Evolutionary conservation across 1,140 invertebrate genomes (phyloP).

Genomic region (Cydia amplana): DNA sequence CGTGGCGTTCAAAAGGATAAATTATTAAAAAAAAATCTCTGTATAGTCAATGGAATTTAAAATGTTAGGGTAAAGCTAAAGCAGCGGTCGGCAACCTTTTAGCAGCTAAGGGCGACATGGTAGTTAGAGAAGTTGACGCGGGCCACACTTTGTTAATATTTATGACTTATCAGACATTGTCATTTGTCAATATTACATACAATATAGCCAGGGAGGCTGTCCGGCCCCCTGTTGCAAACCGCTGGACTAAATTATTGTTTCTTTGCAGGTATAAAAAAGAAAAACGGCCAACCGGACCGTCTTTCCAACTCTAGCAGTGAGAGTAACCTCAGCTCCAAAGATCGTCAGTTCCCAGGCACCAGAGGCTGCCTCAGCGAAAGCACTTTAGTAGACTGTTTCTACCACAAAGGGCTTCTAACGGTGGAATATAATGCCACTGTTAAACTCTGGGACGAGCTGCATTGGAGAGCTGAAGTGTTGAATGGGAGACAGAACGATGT

Average conservation of each 20-base stretch:
- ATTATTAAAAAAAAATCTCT: too few relatives aligned
- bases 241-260: not conserved
- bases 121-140: too few relatives aligned
- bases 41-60: too few relatives aligned
- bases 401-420: slow-evolving; percentile 55
- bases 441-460: slow-evolving; percentile 59
- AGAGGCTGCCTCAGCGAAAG: slow-evolving; percentile 44
- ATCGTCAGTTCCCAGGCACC: slow-evolving; percentile 47
- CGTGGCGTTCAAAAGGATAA: too few relatives aligned
- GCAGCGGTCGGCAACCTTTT: too few relatives aligned
- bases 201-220: too few relatives aligned
- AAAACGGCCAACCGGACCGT: slow-evolving; percentile 47
- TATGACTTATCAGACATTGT: too few relatives aligned
- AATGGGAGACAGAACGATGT: slow-evolving; percentile 56
- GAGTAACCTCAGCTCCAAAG: slow-evolving; percentile 51
- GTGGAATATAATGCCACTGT: slow-evolving; percentile 63
- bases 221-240: too few relatives aligned
- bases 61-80: too few relatives aligned
- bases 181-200: too few relatives aligned
- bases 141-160: too few relatives aligned
- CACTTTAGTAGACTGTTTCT: slow-evolving; percentile 62
- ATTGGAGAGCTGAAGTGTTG: slow-evolving; percentile 53
- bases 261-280: slow-evolving; percentile 55
- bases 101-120: too few relatives aligned
- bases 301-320: slow-evolving; percentile 59